Conservation (phyloP, 2,797 vertebrate genomes). For the Sebastes itinus region DNA sequence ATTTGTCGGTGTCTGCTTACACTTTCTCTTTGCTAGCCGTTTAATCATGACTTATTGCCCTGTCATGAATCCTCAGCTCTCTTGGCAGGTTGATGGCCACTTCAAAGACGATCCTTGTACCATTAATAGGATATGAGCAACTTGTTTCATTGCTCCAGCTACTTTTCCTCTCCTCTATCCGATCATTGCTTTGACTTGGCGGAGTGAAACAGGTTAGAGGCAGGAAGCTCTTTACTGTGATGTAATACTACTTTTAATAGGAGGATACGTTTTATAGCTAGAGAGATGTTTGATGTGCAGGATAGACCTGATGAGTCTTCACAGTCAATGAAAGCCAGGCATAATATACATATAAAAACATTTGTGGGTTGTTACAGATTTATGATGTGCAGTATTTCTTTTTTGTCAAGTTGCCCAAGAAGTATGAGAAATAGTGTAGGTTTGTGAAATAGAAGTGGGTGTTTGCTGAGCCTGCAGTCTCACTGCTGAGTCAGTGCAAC, state of each 20-base stretch:
- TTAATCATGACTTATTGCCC: constrained; percentile 9
- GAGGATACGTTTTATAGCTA: constrained; percentile 14
- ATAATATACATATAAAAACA: constrained; percentile 2
- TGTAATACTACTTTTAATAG: constrained; percentile 12
- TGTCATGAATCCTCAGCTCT: background rate
- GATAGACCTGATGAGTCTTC: background rate
- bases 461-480: constrained; percentile 2
- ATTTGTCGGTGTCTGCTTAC: background rate
- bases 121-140: background rate
- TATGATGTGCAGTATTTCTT: background rate
- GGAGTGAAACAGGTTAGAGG: constrained; percentile 6
- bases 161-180: background rate
- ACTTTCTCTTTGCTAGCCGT: background rate
- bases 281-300: constrained; percentile 8
- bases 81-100: background rate
- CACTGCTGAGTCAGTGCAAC: background rate
- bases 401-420: background rate
- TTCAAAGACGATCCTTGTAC: background rate
- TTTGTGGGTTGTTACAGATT: constrained; percentile 13
- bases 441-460: background rate
- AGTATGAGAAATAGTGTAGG: background rate
- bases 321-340: background rate
- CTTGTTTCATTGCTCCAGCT: background rate
- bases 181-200: background rate
- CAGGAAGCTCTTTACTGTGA: constrained; percentile 32